These are phyloP conservation scores for Selenia dentaria DNA, from an alignment of 2,888 invertebrate species.

Conservation along the genomic window DNA sequence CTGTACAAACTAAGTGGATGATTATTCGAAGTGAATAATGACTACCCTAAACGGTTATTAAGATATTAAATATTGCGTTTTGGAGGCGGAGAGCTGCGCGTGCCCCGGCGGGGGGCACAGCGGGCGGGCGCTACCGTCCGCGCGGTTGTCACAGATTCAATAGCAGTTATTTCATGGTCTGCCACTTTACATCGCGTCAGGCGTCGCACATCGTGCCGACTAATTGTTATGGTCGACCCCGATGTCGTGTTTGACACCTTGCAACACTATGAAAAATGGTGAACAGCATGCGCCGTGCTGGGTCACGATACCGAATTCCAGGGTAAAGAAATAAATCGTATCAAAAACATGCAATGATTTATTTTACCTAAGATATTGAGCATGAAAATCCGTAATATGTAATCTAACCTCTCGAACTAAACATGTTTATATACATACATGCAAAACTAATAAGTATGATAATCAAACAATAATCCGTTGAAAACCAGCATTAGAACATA, in stretches of 20 bases:
- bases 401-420: too few species aligned
- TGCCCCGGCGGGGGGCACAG: conserved; percentile 69
- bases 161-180: neutral
- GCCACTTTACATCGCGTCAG: conserved; percentile 29
- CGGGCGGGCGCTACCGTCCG: conserved; percentile 72
- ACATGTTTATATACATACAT: too few species aligned
- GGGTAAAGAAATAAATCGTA: conserved; percentile 1
- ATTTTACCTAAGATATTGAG: neutral
- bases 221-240: conserved; percentile 64
- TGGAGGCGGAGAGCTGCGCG: conserved; percentile 49
- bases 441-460: neutral
- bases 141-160: conserved; percentile 36
- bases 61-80: conserved; percentile 76
- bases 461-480: neutral
- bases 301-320: conserved; percentile 21
- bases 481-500: neutral
- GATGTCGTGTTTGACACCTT: conserved; percentile 46
- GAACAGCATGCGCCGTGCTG: conserved; percentile 20
- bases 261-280: conserved; percentile 44
- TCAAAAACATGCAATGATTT: neutral
- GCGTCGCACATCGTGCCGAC: conserved; percentile 40
- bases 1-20: conserved; percentile 60
- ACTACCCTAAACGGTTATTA: conserved; percentile 77
- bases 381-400: too few species aligned
- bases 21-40: conserved; percentile 68